Evolutionary conservation across 2,888 invertebrate species (phyloP).

Genomic region (Physocephala rufipes): DNA sequence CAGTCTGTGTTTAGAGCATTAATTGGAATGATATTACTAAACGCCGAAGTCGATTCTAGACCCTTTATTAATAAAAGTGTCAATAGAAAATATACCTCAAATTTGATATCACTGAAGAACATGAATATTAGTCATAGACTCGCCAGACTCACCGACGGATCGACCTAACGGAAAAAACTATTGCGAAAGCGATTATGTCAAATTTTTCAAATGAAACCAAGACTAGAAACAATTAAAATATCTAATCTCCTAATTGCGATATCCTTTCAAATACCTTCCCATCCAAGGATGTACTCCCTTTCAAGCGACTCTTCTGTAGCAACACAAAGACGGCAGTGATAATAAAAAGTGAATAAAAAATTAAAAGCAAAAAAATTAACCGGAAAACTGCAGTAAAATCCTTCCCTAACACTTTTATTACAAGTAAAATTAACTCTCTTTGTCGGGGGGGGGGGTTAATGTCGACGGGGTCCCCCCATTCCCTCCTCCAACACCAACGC

Average conservation of each 20-base stretch:
- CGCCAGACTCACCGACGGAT: neutral
- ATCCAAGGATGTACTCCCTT: neutral
- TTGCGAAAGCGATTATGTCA: neutral
- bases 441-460: neutral
- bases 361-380: neutral
- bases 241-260: constrained; percentile 44
- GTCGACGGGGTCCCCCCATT: no score
- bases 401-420: constrained; percentile 26
- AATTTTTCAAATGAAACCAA: constrained; percentile 29
- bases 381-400: neutral
- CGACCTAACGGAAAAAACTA: no score
- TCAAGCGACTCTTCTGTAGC: neutral
- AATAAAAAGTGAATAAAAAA: neutral
- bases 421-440: constrained; percentile 18
- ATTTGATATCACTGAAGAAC: constrained; percentile 25
- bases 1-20: neutral
- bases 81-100: no score
- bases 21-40: neutral
- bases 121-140: constrained; percentile 32
- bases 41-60: neutral
- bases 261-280: no score
- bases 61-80: neutral
- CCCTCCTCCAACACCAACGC: constrained; percentile 15
- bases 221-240: constrained; percentile 44
- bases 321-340: neutral